Percentiles rank a stretch among this genome's conserved stretches.
Evolutionary conservation across 2,113 vertebrate species (phyloP).

Genomic region (Nothobranchius kuhntae): DNA sequence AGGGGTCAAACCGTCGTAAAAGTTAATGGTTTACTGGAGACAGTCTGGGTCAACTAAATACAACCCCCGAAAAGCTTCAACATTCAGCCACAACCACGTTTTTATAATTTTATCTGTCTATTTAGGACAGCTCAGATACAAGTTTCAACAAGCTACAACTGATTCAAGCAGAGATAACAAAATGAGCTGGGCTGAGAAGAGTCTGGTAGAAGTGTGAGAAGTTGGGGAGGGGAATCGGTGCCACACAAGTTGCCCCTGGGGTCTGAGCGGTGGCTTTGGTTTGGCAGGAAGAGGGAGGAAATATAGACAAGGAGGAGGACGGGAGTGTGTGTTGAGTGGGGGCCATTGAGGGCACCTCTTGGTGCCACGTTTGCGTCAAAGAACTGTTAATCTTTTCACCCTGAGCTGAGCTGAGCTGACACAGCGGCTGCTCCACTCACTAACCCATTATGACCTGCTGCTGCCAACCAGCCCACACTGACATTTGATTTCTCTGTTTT

Average conservation of each 20-base stretch:
- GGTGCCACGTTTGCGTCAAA: conserved; percentile 79
- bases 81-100: not conserved
- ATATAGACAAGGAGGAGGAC: conserved; percentile 35
- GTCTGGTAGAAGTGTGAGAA: not conserved
- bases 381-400: conserved; percentile 59
- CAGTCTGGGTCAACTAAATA: not conserved
- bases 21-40: too few relatives aligned
- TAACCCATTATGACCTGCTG: too few relatives aligned
- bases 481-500: too few relatives aligned
- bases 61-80: not conserved
- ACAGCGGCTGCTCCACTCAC: too few relatives aligned
- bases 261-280: conserved; percentile 48
- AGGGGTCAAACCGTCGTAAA: too few relatives aligned
- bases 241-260: conserved; percentile 75
- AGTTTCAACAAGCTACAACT: too few relatives aligned
- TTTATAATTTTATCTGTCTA: not conserved
- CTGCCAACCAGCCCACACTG: too few relatives aligned
- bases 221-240: conserved; percentile 35
- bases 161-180: too few relatives aligned
- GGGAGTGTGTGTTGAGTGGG: conserved; percentile 22
- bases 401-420: too few relatives aligned
- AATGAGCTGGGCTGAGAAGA: not conserved
- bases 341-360: conserved; percentile 37
- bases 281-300: conserved; percentile 66
- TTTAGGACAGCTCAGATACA: too few relatives aligned